These are phyloP conservation scores for Cheilosia grossa DNA, from an alignment of 2,888 invertebrate genomes.

Conservation along the genomic window DNA sequence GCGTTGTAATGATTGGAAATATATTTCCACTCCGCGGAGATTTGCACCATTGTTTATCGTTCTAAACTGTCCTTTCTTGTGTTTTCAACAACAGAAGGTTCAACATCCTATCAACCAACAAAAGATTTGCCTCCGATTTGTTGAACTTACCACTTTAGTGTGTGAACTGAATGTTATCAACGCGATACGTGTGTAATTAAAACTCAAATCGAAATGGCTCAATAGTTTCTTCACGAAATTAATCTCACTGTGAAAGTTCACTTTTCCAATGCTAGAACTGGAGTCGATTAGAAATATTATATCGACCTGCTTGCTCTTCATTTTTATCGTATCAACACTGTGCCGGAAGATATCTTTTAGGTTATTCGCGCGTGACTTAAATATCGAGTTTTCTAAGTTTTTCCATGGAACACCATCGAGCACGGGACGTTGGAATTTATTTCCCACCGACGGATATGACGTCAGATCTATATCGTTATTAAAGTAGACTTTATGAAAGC, in stretches of 20 bases:
- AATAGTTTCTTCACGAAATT: constrained; percentile 87
- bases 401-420: constrained; percentile 59
- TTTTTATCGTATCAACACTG: constrained; percentile 84
- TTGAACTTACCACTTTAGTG: constrained; percentile 84
- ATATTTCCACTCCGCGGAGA: too few relatives aligned
- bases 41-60: too few relatives aligned
- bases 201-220: constrained; percentile 87
- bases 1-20: too few relatives aligned
- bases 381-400: constrained; percentile 60
- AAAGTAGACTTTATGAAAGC: constrained; percentile 34
- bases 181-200: constrained; percentile 86
- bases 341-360: constrained; percentile 82
- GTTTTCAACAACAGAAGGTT: too few relatives aligned
- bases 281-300: constrained; percentile 88
- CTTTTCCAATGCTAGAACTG: constrained; percentile 87
- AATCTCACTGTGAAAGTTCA: constrained; percentile 87
- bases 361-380: constrained; percentile 47
- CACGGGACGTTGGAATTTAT: constrained; percentile 68
- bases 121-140: too few relatives aligned
- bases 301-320: constrained; percentile 84
- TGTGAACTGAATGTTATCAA: constrained; percentile 87
- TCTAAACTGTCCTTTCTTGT: too few relatives aligned
- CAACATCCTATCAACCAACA: not conserved
- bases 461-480: constrained; percentile 60
- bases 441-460: constrained; percentile 68